A percentile compares a stretch with the other conserved stretches of the same genome.
These are phyloP conservation scores for Cottoperca gobio DNA, from an alignment of 2,797 vertebrate species.

Conservation along the genomic window DNA sequence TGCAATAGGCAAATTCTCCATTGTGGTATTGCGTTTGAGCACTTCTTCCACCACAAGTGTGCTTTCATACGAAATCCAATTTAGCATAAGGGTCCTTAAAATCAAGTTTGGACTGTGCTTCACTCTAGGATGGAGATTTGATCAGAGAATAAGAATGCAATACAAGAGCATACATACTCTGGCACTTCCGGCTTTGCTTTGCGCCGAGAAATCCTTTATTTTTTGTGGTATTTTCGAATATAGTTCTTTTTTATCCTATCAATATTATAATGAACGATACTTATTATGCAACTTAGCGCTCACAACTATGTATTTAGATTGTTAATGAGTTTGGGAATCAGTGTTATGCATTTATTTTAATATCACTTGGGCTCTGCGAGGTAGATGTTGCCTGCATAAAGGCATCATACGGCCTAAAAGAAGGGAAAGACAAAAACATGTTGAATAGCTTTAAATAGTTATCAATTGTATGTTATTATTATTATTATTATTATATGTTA, in stretches of 20 bases:
- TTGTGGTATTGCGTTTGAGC: neutral
- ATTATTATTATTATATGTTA: no score
- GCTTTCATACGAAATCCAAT: neutral
- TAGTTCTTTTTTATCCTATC: neutral
- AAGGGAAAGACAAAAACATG: neutral
- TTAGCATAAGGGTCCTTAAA: neutral
- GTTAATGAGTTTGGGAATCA: neutral
- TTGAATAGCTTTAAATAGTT: neutral
- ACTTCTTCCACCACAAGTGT: neutral
- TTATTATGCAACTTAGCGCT: neutral
- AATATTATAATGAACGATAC: neutral
- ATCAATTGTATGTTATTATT: no score
- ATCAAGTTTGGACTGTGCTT: neutral
- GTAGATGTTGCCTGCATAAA: no score
- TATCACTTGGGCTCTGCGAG: no score
- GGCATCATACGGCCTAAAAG: neutral
- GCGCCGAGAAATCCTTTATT: fast-evolving
- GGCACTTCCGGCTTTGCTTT: conserved; percentile 30
- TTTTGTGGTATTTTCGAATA: neutral
- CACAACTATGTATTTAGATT: fast-evolving
- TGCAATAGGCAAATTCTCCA: no score
- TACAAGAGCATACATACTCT: fast-evolving
- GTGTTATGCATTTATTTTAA: neutral
- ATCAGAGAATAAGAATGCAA: conserved; percentile 13
- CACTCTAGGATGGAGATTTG: neutral